phyloP scores from a whole-genome alignment of 2,888 invertebrate genomes.

The Encarsia formosa region DNA sequence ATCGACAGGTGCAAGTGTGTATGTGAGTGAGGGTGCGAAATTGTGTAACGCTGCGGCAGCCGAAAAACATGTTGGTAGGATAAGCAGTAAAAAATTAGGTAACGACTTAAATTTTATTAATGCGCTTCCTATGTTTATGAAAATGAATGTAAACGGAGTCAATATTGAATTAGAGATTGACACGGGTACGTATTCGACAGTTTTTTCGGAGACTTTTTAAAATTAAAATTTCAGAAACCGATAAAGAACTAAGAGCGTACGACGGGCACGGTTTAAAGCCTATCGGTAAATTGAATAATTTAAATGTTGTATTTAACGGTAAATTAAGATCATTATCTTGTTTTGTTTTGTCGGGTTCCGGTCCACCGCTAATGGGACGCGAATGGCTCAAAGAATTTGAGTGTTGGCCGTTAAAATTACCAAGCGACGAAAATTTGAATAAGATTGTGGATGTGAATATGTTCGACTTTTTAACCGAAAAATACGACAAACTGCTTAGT shows the following conservation, averaged over 20 bases:
- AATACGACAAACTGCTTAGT: slow-evolving; percentile 11
- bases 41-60: slow-evolving; percentile 1
- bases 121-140: slow-evolving; percentile 5
- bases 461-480: neutral
- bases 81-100: too few relatives aligned
- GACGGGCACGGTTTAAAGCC: slow-evolving; percentile 4
- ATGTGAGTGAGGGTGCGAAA: neutral
- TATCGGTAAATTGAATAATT: slow-evolving; percentile 10
- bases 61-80: too few relatives aligned
- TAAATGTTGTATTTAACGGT: slow-evolving; percentile 11
- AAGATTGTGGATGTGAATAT: neutral
- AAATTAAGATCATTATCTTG: slow-evolving; percentile 3
- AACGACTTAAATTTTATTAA: too few relatives aligned
- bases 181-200: slow-evolving; percentile 21
- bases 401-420: slow-evolving; percentile 15
- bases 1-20: neutral
- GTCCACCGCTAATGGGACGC: slow-evolving; percentile 19
- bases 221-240: slow-evolving; percentile 4
- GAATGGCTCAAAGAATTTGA: slow-evolving; percentile 20
- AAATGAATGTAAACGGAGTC: slow-evolving; percentile 12
- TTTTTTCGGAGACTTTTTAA: slow-evolving; percentile 16
- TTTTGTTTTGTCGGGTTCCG: slow-evolving; percentile 16
- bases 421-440: neutral
- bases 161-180: slow-evolving; percentile 12
- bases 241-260: slow-evolving; percentile 11